Evolutionary conservation across 2,113 vertebrate genomes (phyloP), one percentile per base, ranked within the genome.

Genomic region (Grus americana): DNA sequence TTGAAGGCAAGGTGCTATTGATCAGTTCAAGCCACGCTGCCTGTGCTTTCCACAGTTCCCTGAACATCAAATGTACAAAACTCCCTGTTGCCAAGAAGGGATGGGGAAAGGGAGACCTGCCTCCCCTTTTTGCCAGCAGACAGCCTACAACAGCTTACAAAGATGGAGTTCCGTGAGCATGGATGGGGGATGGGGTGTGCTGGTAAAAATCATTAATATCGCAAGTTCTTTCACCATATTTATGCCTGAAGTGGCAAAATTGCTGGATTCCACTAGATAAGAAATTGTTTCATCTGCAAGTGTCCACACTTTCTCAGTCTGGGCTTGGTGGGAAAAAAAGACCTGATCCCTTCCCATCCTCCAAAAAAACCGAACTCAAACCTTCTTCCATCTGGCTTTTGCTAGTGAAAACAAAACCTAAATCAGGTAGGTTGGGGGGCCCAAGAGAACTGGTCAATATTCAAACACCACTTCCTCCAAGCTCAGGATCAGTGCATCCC

Each of bases 71-170:
- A 50, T 22, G 9, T 15, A 32, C 24, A 52, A n/a, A 86, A 68
- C 12, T 38, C 20, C 11, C 38, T 36, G 8, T 26, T 71, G n/a
- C 9, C 61, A 72, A 49, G 47, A 58, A 80, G 16, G 6, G 18
- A 16, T 36, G 15, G 22, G 9, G 36, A 63, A 6, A 62, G 6
- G 6, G 8, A 78, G 18, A 34, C 7, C 4, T 22, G 3, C 0
- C 0, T 19, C 4, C 3, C 20, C 2, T 70, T 59, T 89, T 54
- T 58, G 10, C 10, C 21, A 80, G 19, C 27, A 71, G 32, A 16
- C 4, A 49, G 46, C 24, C 23, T 74, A 54, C 26, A 78, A 21
- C 15, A 67, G 24, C 40, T 81, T 42, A 49, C 8, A 62, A 38
- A 67, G 13, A 52, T 36, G 32, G 58, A 44, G n/a, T 84, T n/a